phyloP scores from a whole-genome alignment of 2,113 vertebrate genomes.

The Acrocephalus kingi region DNA sequence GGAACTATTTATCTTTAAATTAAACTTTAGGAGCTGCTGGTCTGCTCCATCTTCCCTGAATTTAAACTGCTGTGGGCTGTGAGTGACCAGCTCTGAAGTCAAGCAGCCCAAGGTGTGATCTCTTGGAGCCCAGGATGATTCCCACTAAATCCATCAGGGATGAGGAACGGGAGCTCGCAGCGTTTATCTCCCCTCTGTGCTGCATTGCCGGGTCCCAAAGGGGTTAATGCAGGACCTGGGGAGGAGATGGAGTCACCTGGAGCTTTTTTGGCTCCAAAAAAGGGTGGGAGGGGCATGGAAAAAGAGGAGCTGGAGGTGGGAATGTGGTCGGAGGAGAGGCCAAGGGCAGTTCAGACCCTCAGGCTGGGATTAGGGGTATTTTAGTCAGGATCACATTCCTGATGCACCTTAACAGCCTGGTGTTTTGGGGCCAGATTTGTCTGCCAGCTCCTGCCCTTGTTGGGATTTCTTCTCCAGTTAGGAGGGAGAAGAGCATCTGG shows the following conservation, averaged over 20 bases:
- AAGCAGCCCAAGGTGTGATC: not conserved
- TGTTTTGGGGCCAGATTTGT: not conserved
- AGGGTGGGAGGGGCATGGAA: rapidly evolving
- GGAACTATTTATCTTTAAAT: too few relatives aligned
- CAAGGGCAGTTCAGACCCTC: not conserved
- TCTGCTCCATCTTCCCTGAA: not conserved
- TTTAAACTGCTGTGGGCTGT: not conserved
- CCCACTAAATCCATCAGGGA: rapidly evolving
- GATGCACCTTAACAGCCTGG: rapidly evolving
- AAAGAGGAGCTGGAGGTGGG: not conserved
- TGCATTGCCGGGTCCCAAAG: rapidly evolving
- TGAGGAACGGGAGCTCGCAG: rapidly evolving
- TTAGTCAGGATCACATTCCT: rapidly evolving
- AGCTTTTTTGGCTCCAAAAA: not conserved
- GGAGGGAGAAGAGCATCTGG: not conserved
- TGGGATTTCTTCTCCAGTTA: rapidly evolving
- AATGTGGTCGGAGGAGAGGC: rapidly evolving
- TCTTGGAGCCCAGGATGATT: rapidly evolving
- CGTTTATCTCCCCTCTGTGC: rapidly evolving
- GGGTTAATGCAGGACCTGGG: too few relatives aligned
- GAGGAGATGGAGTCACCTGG: not conserved
- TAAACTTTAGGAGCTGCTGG: not conserved
- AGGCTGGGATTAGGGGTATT: not conserved
- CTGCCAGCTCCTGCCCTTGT: rapidly evolving
- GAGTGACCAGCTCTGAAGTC: rapidly evolving